phyloP scores from a whole-genome alignment of 1,140 invertebrate genomes.

The Neodiprion pinetum region DNA sequence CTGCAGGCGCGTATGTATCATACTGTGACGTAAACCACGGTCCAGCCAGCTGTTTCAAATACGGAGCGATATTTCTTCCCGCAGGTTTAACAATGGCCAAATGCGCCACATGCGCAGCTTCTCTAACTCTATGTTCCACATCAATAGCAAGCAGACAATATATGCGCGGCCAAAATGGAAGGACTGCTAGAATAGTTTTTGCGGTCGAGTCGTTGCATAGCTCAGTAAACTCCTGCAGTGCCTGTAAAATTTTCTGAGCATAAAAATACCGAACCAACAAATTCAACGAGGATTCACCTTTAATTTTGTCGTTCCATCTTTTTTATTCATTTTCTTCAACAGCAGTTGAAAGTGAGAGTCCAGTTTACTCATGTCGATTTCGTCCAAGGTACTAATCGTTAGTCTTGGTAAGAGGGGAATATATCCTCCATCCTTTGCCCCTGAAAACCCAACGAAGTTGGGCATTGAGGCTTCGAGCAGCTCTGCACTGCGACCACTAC shows the following conservation, averaged over 20 bases:
- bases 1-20: constrained; percentile 82
- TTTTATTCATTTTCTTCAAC: constrained; percentile 82
- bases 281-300: constrained; percentile 66
- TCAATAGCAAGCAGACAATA: constrained; percentile 79
- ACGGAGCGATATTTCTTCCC: constrained; percentile 77
- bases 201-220: constrained; percentile 69
- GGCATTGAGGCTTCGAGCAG: constrained; percentile 68
- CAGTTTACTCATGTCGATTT: constrained; percentile 65
- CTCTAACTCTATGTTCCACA: constrained; percentile 79
- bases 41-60: constrained; percentile 78
- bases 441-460: constrained; percentile 74
- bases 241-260: constrained; percentile 59
- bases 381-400: constrained; percentile 59
- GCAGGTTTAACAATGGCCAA: constrained; percentile 71
- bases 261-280: not conserved
- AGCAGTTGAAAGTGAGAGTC: constrained; percentile 70
- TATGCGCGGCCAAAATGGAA: constrained; percentile 81
- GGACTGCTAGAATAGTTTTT: constrained; percentile 68
- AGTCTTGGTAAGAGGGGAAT: constrained; percentile 67
- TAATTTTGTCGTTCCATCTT: constrained; percentile 84
- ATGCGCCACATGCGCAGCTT: constrained; percentile 76
- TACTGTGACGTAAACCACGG: constrained; percentile 80
- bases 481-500: constrained; percentile 80
- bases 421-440: constrained; percentile 66
- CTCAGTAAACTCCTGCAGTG: constrained; percentile 78